Base-by-base conservation (phyloP, 2,113 vertebrate genomes). In the Scortum barcoo region DNA sequence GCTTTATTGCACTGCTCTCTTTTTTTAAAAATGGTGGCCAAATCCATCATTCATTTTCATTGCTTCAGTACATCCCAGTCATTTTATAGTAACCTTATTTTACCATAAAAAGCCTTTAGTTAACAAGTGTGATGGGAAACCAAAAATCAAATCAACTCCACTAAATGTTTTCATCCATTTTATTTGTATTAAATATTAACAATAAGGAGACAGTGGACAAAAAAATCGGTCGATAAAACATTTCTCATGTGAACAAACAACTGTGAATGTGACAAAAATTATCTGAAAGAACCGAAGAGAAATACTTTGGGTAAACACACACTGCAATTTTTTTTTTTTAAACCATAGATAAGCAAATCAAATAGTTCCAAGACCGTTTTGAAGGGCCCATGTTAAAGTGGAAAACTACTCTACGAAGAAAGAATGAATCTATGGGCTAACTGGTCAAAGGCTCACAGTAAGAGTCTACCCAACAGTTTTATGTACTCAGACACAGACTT, bases 131-230 rank as follows among this genome's bases (percentile, higher is more conserved):
- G 4, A 33, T 19, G 36, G 16, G 57, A 46, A 51, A 44, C 44
- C 8, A 58, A 76, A 57, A 60, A 42, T 51, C 19, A 65, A 63
- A 70, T 26, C 60, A 70, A 62, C 70, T 17, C 28, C 26, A 30
- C 14, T 4, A 10, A 30, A 48, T 53, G 50, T 69, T 89, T 81
- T 74, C 36, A 51, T 70, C 33, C 26, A 30, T 82, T 93, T 92
- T 88, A 93, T 88, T 91, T 71, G 58, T 87, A 89, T 86, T 89
- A 91, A 90, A 88, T 91, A 91, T 82, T 78, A 86, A 83, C 83
- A 83, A 78, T 76, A 74, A 81, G 71, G 72, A 87, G 74, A 87
- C 79, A 67, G 72, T 81, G 81, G 81, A 86, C 77, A 87, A 78
- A 90, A 78, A 90, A 86, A 86, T 79, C 19, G 54, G 75, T 88